Percentiles rank a stretch among this genome's conserved stretches.
Conservation (phyloP, 2,113 vertebrate genomes). For the Origma solitaria region DNA sequence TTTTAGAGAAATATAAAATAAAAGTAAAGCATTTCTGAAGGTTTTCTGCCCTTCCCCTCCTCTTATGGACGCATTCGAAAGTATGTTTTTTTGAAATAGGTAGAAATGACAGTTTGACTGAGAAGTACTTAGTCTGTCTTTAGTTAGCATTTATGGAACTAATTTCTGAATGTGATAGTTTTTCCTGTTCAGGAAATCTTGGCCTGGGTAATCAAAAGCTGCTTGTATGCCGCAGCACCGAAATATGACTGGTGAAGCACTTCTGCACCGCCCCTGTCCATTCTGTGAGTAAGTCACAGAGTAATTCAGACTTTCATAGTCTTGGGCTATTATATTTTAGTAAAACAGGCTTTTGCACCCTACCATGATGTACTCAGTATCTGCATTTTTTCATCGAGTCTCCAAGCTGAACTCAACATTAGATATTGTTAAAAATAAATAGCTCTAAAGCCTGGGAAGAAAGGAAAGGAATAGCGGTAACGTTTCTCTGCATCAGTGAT, state of each 20-base stretch:
- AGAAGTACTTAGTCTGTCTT: not conserved
- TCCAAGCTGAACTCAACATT: not conserved
- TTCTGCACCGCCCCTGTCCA: not conserved
- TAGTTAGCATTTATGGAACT: not conserved
- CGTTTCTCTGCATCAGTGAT: constrained; percentile 19
- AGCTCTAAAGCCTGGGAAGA: not conserved
- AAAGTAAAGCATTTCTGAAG: not conserved
- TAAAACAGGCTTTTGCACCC: constrained; percentile 21
- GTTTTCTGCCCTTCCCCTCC: not conserved
- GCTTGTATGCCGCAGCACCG: not conserved
- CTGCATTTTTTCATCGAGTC: not conserved
- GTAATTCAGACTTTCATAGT: not conserved
- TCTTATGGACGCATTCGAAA: not conserved
- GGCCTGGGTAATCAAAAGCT: not conserved
- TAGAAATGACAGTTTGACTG: not conserved
- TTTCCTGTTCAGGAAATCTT: not conserved
- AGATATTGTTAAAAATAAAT: not conserved
- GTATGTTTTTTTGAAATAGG: not conserved
- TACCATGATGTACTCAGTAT: not conserved
- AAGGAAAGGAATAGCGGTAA: not conserved
- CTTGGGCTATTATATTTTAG: not conserved
- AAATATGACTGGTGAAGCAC: not conserved
- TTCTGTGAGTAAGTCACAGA: not conserved
- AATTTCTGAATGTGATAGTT: not conserved
- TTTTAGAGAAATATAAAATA: not conserved